These are phyloP conservation scores for Quadroppia sp. DNA, from an alignment of 2,888 invertebrate genomes.

Conservation along the genomic window DNA sequence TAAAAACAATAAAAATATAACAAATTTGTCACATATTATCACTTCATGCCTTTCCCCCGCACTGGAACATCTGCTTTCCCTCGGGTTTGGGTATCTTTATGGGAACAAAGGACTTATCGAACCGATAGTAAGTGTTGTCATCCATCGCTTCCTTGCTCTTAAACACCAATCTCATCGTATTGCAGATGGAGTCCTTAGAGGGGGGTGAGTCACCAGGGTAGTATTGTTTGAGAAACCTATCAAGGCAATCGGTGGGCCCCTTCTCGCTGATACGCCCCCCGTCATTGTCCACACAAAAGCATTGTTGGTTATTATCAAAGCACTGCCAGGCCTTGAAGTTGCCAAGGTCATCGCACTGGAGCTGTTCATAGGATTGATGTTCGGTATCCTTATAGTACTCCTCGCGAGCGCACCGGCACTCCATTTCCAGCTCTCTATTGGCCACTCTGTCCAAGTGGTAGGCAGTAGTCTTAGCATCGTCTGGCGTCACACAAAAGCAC, in stretches of 20 bases:
- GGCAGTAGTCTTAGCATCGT: neutral
- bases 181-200: neutral
- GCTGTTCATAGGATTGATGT: neutral
- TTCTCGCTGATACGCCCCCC: slow-evolving; percentile 2
- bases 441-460: neutral
- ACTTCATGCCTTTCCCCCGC: too few relatives aligned
- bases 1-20: too few relatives aligned
- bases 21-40: too few relatives aligned
- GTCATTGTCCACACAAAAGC: slow-evolving; percentile 14
- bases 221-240: neutral
- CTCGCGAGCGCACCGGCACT: slow-evolving; percentile 21
- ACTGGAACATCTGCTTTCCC: too few relatives aligned
- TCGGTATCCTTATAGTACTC: neutral
- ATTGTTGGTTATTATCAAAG: neutral
- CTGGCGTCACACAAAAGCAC: slow-evolving; percentile 7
- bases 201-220: neutral
- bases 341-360: slow-evolving; percentile 4
- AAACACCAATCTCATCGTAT: neutral
- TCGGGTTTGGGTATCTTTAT: too few relatives aligned
- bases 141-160: neutral
- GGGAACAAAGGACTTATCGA: too few relatives aligned
- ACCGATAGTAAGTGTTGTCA: neutral
- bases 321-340: slow-evolving; percentile 26
- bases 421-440: neutral
- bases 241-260: neutral